These are phyloP conservation scores for Formica selysi DNA, from an alignment of 1,140 invertebrate species.

Conservation along the genomic window DNA sequence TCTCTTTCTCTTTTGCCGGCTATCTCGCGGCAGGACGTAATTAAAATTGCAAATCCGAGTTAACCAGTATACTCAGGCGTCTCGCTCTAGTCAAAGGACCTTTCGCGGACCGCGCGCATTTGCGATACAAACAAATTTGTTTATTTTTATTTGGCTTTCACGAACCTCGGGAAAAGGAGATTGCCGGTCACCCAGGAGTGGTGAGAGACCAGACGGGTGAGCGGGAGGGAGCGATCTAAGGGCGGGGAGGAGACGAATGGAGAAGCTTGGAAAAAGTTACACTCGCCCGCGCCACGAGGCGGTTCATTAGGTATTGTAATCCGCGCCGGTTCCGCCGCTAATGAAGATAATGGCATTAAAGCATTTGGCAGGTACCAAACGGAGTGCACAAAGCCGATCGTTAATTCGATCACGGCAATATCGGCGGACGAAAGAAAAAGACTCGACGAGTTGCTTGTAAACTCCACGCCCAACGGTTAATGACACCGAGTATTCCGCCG, in stretches of 20 bases:
- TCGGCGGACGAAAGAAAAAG: slow-evolving; percentile 69
- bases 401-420: slow-evolving; percentile 75
- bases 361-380: slow-evolving; percentile 82
- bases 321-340: slow-evolving; percentile 80
- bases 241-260: slow-evolving; percentile 54
- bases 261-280: slow-evolving; percentile 80
- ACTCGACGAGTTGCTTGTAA: slow-evolving; percentile 55
- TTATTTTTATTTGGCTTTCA: slow-evolving; percentile 83
- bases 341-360: slow-evolving; percentile 85
- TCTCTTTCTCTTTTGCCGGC: slow-evolving; percentile 50
- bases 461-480: slow-evolving; percentile 64
- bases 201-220: not conserved
- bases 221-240: not conserved
- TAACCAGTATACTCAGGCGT: slow-evolving; percentile 81
- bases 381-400: slow-evolving; percentile 81
- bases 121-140: slow-evolving; percentile 84
- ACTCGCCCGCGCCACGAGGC: slow-evolving; percentile 75
- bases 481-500: slow-evolving; percentile 57
- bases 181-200: slow-evolving; percentile 59
- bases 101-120: slow-evolving; percentile 78
- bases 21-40: slow-evolving; percentile 76
- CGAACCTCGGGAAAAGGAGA: slow-evolving; percentile 72
- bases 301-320: slow-evolving; percentile 85
- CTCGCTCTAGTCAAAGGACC: slow-evolving; percentile 79
- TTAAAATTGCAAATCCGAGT: slow-evolving; percentile 84